These are phyloP conservation scores for Dysmachus trigonus DNA, from an alignment of 2,888 invertebrate species.

Conservation along the genomic window DNA sequence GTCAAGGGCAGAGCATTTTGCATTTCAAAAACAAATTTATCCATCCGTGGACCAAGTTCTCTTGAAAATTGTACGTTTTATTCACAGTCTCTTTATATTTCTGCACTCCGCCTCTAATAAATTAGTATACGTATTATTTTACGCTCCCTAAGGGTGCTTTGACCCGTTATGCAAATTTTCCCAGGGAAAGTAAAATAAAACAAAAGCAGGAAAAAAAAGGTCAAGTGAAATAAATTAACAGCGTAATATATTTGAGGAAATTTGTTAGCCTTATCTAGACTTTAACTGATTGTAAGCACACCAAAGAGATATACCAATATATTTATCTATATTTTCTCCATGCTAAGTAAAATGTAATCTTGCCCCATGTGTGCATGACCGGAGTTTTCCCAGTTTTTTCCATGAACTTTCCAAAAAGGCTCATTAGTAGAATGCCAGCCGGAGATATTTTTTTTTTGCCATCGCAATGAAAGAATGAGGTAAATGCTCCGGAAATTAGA, in stretches of 20 bases:
- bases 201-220: neutral
- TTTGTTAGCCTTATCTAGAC: neutral
- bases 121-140: neutral
- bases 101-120: neutral
- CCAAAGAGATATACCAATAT: neutral
- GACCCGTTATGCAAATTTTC: neutral
- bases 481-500: neutral
- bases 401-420: neutral
- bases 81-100: neutral
- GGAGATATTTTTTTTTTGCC: neutral
- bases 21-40: neutral
- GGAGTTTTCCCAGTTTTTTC: neutral
- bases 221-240: neutral
- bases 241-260: neutral
- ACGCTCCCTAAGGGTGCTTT: neutral
- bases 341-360: neutral
- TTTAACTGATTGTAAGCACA: neutral
- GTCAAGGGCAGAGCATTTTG: neutral
- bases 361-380: neutral
- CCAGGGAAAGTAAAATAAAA: neutral
- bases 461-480: neutral
- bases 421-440: neutral
- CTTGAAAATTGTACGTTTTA: neutral
- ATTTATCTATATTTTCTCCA: too few species aligned
- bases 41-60: neutral